phyloP scores from a whole-genome alignment of 1,140 invertebrate species.

The Drosophila orena region DNA sequence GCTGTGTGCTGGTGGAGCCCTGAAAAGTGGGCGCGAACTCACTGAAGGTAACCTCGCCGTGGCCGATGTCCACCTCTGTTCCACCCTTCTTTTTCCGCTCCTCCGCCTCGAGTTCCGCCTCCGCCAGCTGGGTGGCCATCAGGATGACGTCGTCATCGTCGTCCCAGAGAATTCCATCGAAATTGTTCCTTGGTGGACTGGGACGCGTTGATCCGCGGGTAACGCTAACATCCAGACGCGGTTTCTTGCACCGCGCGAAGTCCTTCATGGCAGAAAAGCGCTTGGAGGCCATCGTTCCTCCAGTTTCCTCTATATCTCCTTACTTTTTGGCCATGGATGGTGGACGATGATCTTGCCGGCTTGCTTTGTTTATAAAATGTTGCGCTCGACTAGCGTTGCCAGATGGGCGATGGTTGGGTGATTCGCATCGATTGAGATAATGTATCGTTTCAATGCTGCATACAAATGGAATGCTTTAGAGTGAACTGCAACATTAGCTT shows the following conservation, averaged over 20 bases:
- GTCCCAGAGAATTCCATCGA: slow-evolving; percentile 64
- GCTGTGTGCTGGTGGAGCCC: slow-evolving; percentile 70
- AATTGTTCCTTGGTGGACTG: slow-evolving; percentile 29
- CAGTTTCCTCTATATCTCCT: not conserved
- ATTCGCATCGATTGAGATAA: not conserved
- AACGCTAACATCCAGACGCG: slow-evolving; percentile 67
- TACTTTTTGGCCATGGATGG: not conserved
- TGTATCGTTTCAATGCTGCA: not conserved
- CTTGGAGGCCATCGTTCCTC: slow-evolving; percentile 47
- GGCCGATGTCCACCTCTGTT: slow-evolving; percentile 1
- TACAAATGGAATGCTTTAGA: too few species aligned
- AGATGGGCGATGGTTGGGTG: too few species aligned
- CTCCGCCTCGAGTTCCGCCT: slow-evolving; percentile 49
- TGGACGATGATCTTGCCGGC: not conserved
- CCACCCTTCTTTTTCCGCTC: slow-evolving; percentile 17
- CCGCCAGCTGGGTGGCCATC: slow-evolving; percentile 70
- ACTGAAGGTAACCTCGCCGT: slow-evolving; percentile 58
- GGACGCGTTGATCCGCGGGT: slow-evolving; percentile 16
- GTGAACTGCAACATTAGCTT: too few species aligned
- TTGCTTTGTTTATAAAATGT: slow-evolving; percentile 6
- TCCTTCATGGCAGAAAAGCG: slow-evolving; percentile 64
- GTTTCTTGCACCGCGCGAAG: slow-evolving; percentile 61
- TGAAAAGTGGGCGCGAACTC: slow-evolving; percentile 54
- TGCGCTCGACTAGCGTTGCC: too few species aligned
- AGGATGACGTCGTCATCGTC: slow-evolving; percentile 73